A percentile compares a stretch with the other conserved stretches of the same genome.
Conservation (phyloP, 2,797 vertebrate species). For the Morus bassanus region DNA sequence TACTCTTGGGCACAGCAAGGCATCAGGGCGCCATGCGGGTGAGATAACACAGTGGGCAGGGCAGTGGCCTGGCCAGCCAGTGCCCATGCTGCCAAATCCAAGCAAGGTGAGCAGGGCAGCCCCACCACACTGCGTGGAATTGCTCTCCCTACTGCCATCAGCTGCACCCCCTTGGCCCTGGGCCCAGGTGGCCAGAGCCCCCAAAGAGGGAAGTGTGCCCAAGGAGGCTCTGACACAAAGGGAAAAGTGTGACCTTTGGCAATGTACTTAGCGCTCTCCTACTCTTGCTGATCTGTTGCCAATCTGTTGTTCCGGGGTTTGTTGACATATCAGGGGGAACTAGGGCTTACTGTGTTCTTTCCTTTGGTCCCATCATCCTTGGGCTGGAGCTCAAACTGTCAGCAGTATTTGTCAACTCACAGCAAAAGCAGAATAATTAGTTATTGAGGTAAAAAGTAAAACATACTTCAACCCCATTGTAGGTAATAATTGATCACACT, state of each 20-base stretch:
- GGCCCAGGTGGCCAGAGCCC: neutral
- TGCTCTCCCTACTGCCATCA: neutral
- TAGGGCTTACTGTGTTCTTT: neutral
- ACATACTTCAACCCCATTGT: neutral
- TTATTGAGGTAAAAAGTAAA: neutral
- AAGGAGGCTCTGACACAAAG: neutral
- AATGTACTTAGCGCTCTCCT: neutral
- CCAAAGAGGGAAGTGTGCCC: neutral
- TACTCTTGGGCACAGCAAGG: neutral
- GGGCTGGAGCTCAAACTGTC: neutral
- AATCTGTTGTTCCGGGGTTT: neutral
- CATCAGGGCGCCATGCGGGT: rapidly evolving
- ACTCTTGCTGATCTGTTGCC: neutral
- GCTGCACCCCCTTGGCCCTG: neutral
- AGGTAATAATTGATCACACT: neutral
- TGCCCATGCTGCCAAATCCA: too few species aligned
- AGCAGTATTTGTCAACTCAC: neutral
- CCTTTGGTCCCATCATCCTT: neutral
- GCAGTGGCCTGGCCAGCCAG: neutral
- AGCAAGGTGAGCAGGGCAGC: neutral
- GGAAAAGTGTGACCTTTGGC: neutral
- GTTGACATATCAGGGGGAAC: neutral
- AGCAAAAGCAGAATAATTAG: neutral
- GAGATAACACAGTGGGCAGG: neutral
- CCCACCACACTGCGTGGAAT: rapidly evolving